phyloP scores from a whole-genome alignment of 1,140 invertebrate genomes.

The Conus betulinus region DNA sequence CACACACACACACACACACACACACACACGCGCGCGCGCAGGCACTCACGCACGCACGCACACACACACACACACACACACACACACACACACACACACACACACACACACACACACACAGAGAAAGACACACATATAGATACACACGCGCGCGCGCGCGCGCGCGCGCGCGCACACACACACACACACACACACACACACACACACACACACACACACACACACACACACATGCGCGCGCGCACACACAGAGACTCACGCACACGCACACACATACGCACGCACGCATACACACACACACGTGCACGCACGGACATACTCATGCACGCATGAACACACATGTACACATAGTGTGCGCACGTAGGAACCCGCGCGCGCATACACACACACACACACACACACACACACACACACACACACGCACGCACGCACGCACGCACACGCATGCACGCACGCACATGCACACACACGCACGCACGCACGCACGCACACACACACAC shows the following conservation, averaged over 20 bases:
- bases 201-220: background rate
- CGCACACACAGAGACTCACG: background rate
- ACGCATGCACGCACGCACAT: background rate
- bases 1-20: background rate
- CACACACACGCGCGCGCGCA: background rate
- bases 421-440: background rate
- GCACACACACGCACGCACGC: background rate
- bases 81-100: background rate
- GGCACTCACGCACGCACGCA: background rate
- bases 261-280: background rate
- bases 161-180: background rate
- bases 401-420: too few species aligned
- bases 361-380: too few species aligned
- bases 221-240: background rate
- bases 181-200: conserved; percentile 2
- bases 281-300: background rate
- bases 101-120: conserved; percentile 2
- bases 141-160: too few species aligned
- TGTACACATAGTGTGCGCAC: too few species aligned
- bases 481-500: background rate
- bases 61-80: background rate
- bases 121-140: background rate
- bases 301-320: too few species aligned
- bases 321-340: too few species aligned
- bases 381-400: too few species aligned